These are phyloP conservation scores for Lateolabrax maculatus DNA, from an alignment of 2,797 vertebrate genomes.

Conservation along the genomic window DNA sequence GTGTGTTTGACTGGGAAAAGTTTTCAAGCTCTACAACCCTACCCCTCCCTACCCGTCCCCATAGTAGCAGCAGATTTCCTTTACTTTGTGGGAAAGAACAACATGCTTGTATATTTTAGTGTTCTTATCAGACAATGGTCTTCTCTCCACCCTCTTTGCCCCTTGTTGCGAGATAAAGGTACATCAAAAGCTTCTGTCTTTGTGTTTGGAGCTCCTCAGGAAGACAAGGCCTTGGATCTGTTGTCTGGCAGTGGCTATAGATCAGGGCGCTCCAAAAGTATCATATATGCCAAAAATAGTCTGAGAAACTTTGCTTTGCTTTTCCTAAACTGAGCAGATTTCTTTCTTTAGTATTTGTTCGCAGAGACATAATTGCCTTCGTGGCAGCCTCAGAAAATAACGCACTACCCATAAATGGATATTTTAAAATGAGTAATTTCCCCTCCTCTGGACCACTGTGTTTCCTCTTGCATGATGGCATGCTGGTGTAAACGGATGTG, in stretches of 20 bases:
- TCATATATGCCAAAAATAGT: slow-evolving; percentile 37
- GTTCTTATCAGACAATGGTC: slow-evolving; percentile 72
- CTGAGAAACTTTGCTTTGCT: slow-evolving; percentile 4
- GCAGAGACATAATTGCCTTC: slow-evolving; percentile 29
- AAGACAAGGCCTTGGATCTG: slow-evolving; percentile 48
- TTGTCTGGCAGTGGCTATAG: slow-evolving; percentile 35
- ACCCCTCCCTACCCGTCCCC: slow-evolving; percentile 31
- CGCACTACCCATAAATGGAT: slow-evolving; percentile 53
- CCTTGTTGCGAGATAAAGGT: slow-evolving; percentile 69
- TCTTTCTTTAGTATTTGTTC: slow-evolving; percentile 32
- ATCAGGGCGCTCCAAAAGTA: slow-evolving; percentile 7
- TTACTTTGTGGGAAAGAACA: slow-evolving; percentile 80
- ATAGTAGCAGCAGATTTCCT: slow-evolving; percentile 72
- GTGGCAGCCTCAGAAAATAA: slow-evolving; percentile 38
- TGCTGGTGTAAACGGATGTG: slow-evolving; percentile 51
- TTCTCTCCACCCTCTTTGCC: slow-evolving; percentile 40
- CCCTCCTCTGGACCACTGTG: slow-evolving; percentile 43
- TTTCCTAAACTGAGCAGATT: slow-evolving; percentile 33
- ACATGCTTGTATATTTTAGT: slow-evolving; percentile 71
- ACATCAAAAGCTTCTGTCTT: slow-evolving; percentile 70
- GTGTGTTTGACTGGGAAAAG: slow-evolving; percentile 55
- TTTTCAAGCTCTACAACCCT: slow-evolving; percentile 42
- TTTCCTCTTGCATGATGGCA: slow-evolving; percentile 61
- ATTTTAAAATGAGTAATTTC: slow-evolving; percentile 51
- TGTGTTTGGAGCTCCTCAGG: slow-evolving; percentile 48